phyloP scores from a whole-genome alignment of 2,797 vertebrate genomes.

The Myotis findleyi region DNA sequence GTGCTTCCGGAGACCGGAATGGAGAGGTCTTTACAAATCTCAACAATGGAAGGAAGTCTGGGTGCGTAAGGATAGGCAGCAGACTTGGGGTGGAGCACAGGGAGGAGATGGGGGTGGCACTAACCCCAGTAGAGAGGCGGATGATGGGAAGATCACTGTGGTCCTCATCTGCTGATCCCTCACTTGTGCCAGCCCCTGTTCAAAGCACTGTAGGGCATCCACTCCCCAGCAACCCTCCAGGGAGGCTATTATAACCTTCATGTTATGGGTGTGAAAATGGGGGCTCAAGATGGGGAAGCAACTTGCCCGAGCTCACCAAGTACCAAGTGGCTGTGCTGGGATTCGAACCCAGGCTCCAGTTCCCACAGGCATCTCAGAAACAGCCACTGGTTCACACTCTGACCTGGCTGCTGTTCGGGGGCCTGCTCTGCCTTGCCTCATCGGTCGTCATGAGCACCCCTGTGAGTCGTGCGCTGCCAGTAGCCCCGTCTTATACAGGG shows the following conservation, averaged over 20 bases:
- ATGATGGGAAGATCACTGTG: neutral
- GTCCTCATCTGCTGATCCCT: neutral
- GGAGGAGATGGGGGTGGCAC: neutral
- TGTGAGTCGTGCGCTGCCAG: rapidly evolving
- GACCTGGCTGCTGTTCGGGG: neutral
- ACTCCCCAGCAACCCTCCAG: neutral
- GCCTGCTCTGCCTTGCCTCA: rapidly evolving
- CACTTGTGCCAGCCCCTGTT: no score
- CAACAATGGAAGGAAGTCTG: neutral
- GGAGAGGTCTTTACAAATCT: neutral
- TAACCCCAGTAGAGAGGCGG: neutral
- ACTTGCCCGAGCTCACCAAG: neutral
- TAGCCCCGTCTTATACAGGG: neutral
- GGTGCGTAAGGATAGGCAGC: neutral
- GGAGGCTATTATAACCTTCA: neutral
- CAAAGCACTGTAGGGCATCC: neutral
- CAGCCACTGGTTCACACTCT: neutral
- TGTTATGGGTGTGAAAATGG: neutral
- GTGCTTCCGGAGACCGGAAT: neutral
- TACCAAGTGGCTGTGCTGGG: neutral
- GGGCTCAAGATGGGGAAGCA: neutral
- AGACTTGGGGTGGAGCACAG: neutral
- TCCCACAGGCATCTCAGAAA: neutral
- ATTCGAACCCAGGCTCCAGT: neutral
- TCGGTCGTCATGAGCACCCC: rapidly evolving